A percentile compares a stretch with the other conserved stretches of the same genome.
Evolutionary conservation across 1,140 invertebrate species (phyloP).

Genomic region (Hesperophylax magnus): DNA sequence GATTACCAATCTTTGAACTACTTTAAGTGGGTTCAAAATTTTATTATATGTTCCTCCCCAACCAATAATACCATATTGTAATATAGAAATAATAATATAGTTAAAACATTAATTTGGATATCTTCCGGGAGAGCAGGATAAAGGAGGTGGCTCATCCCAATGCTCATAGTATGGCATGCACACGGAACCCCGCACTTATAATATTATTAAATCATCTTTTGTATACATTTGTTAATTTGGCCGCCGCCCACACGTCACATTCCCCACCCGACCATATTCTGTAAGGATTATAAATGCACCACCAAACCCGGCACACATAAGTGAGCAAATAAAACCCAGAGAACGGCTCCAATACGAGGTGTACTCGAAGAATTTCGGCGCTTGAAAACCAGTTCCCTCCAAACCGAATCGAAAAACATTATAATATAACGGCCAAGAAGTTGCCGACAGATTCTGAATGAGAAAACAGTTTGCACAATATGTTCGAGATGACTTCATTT

Average conservation of each 20-base stretch:
- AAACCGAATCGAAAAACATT: background rate
- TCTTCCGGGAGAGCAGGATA: too few species aligned
- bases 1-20: too few species aligned
- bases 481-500: too few species aligned
- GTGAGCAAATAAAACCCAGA: background rate
- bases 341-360: background rate
- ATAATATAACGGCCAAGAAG: background rate
- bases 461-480: background rate
- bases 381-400: background rate
- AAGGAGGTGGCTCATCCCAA: too few species aligned
- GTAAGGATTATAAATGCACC: conserved; percentile 23
- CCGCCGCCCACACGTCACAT: background rate
- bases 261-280: conserved; percentile 8
- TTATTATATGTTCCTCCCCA: too few species aligned
- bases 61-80: too few species aligned
- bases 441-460: background rate
- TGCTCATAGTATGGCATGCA: too few species aligned
- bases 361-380: conserved; percentile 1
- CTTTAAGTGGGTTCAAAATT: too few species aligned
- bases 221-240: conserved; percentile 15
- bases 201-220: background rate
- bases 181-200: too few species aligned
- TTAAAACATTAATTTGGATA: too few species aligned
- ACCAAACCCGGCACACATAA: background rate
- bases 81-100: too few species aligned